Conservation (phyloP, 1,140 invertebrate species). For the Homalodisca vitripennis region DNA sequence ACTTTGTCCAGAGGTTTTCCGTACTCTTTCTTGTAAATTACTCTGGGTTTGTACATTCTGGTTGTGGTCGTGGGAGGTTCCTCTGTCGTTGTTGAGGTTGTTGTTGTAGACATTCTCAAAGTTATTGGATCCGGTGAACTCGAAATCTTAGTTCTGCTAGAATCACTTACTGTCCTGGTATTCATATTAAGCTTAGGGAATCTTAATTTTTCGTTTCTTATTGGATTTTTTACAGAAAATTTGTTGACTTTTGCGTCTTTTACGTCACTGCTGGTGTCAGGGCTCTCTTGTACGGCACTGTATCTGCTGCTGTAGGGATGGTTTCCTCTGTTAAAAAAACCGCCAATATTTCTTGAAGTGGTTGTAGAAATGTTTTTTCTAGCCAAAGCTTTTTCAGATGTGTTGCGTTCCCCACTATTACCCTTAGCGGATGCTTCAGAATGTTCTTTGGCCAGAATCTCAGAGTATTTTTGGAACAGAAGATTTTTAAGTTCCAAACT, state of each 20-base stretch:
- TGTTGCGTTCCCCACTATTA: neutral
- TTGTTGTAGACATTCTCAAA: conserved; percentile 22
- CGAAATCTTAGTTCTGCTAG: neutral
- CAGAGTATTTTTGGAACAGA: conserved; percentile 19
- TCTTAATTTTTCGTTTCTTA: conserved; percentile 32
- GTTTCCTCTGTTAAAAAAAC: conserved; percentile 26
- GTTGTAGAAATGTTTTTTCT: neutral
- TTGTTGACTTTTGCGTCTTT: neutral
- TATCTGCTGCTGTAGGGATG: conserved; percentile 31
- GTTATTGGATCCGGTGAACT: neutral
- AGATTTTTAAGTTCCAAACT: conserved; percentile 11
- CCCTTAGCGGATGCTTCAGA: neutral
- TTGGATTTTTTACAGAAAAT: neutral
- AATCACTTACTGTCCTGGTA: conserved; percentile 1
- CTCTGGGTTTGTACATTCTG: conserved; percentile 39
- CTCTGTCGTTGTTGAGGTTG: conserved; percentile 33
- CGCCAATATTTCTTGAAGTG: conserved; percentile 16
- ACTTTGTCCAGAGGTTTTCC: conserved; percentile 23
- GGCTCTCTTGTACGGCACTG: neutral
- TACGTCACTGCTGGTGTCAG: neutral
- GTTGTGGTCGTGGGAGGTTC: conserved; percentile 30
- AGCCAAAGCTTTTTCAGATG: neutral
- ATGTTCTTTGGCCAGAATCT: conserved; percentile 8
- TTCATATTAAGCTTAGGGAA: conserved; percentile 32
- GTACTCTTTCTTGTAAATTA: conserved; percentile 31